Evolutionary conservation across 1,140 invertebrate genomes (phyloP).

Genomic region (Eciton burchellii): DNA sequence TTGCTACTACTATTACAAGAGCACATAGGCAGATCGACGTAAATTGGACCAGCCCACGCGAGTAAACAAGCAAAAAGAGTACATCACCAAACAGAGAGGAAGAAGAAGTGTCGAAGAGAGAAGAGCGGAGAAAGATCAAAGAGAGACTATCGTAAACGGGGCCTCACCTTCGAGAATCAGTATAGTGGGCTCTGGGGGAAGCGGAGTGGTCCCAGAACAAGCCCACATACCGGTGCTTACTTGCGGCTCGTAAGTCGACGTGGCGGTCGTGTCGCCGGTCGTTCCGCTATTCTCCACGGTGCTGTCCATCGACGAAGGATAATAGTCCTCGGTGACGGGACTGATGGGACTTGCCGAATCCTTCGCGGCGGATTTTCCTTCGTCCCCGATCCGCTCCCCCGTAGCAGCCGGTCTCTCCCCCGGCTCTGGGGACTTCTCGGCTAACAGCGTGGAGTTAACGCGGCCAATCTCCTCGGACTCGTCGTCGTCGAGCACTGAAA

Average conservation of each 20-base stretch:
- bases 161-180: slow-evolving; percentile 92
- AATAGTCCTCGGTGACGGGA: slow-evolving; percentile 45
- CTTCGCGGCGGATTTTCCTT: slow-evolving; percentile 41
- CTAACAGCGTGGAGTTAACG: slow-evolving; percentile 27
- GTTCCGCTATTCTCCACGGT: slow-evolving; percentile 46
- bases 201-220: slow-evolving; percentile 86
- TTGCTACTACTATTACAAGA: too few species aligned
- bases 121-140: slow-evolving; percentile 1
- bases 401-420: slow-evolving; percentile 32
- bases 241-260: slow-evolving; percentile 66
- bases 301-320: slow-evolving; percentile 17
- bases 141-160: slow-evolving; percentile 63
- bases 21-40: slow-evolving; percentile 15
- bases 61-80: slow-evolving; percentile 49
- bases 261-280: slow-evolving; percentile 52
- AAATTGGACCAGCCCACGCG: slow-evolving; percentile 12
- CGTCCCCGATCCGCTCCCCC: slow-evolving; percentile 4
- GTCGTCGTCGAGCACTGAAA: slow-evolving; percentile 74
- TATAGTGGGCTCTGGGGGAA: slow-evolving; percentile 89
- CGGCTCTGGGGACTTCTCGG: slow-evolving; percentile 14
- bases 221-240: slow-evolving; percentile 79
- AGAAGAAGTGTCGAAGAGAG: neutral
- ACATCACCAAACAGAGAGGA: slow-evolving; percentile 14
- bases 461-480: slow-evolving; percentile 21
- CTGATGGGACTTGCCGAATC: slow-evolving; percentile 63